Conservation (phyloP, 2,797 vertebrate genomes). For the Sarcoramphus papa region DNA sequence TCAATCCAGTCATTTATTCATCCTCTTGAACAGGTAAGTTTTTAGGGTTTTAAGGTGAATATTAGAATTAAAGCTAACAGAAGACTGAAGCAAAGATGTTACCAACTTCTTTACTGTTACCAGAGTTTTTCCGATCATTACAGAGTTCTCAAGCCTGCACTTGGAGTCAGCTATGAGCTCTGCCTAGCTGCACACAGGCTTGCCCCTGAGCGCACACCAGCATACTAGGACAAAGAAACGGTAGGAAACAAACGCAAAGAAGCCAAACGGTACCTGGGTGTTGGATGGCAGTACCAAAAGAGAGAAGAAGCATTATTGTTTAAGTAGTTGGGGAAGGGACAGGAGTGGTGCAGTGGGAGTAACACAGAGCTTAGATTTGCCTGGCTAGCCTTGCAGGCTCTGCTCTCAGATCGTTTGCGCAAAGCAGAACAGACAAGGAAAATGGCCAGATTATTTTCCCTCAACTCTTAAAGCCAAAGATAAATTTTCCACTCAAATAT, state of each 20-base stretch:
- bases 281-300: not conserved
- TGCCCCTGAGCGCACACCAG: rapidly evolving
- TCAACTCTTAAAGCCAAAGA: not conserved
- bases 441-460: not conserved
- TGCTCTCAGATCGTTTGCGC: not conserved
- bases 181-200: not conserved
- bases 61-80: not conserved
- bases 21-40: not conserved
- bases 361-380: not conserved
- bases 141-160: not conserved
- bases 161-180: not conserved
- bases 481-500: not conserved
- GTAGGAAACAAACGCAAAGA: not conserved
- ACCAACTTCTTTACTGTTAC: not conserved
- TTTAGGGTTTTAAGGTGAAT: not conserved
- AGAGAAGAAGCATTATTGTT: not conserved
- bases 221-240: not conserved
- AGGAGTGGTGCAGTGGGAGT: not conserved
- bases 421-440: not conserved
- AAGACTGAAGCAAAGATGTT: not conserved
- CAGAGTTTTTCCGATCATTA: not conserved
- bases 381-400: not conserved
- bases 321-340: not conserved
- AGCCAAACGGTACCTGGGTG: rapidly evolving
- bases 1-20: not conserved